Percentiles rank a stretch among this genome's conserved stretches.
Evolutionary conservation across 2,797 vertebrate species (phyloP).

Genomic region (Crenuchus spilurus): DNA sequence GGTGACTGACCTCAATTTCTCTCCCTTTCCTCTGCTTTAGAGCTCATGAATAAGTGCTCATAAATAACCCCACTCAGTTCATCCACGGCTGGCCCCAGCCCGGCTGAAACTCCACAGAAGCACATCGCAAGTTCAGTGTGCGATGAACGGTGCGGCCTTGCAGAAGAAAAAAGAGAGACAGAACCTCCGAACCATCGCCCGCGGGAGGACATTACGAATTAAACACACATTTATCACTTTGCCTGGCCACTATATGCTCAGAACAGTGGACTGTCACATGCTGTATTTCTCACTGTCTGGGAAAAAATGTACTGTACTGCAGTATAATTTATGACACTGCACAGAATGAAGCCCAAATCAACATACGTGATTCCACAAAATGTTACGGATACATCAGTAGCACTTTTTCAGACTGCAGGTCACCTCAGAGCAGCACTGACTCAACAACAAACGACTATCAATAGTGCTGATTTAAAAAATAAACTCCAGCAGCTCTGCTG

Average conservation of each 20-base stretch:
- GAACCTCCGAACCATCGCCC: neutral
- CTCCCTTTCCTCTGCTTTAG: slow-evolving; percentile 55
- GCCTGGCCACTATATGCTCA: slow-evolving; percentile 19
- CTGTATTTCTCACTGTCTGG: slow-evolving; percentile 3
- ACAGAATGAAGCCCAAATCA: neutral
- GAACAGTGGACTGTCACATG: neutral
- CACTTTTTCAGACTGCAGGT: neutral
- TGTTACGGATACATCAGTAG: neutral
- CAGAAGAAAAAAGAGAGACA: neutral
- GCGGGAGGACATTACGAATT: slow-evolving; percentile 24
- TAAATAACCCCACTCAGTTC: slow-evolving; percentile 56
- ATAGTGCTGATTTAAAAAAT: no score
- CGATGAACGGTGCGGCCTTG: neutral
- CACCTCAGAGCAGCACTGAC: neutral
- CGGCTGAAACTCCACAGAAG: slow-evolving; percentile 9
- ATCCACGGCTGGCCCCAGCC: neutral
- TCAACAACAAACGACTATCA: neutral
- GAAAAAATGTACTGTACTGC: neutral
- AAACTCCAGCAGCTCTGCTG: no score
- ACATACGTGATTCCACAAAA: neutral
- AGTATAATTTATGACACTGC: neutral
- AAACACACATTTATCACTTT: slow-evolving; percentile 30
- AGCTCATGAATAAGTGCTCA: slow-evolving; percentile 61
- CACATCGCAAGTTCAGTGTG: slow-evolving; percentile 3
- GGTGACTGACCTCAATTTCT: slow-evolving; percentile 66